Conservation (phyloP, 1,140 invertebrate species). For the Philotrypesis tridentata region DNA sequence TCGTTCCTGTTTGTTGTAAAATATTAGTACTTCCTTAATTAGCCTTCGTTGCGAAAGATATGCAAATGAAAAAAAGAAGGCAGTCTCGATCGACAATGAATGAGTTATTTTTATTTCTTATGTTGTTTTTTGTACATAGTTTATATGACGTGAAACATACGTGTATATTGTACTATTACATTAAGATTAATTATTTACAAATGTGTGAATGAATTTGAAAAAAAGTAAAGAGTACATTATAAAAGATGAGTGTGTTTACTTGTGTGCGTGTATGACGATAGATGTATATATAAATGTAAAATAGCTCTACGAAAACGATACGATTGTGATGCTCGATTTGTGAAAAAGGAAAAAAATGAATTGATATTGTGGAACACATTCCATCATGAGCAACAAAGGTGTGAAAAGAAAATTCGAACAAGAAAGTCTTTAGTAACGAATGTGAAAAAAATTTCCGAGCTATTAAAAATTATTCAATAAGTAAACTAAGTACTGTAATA, state of each 20-base stretch:
- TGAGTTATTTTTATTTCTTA: constrained; percentile 55
- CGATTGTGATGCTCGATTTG: constrained; percentile 52
- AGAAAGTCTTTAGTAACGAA: constrained; percentile 17
- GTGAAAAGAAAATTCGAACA: constrained; percentile 29
- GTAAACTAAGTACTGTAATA: constrained; percentile 44
- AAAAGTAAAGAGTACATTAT: constrained; percentile 57
- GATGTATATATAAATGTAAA: constrained; percentile 65
- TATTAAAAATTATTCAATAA: constrained; percentile 40
- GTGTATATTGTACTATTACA: constrained; percentile 51
- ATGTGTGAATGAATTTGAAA: constrained; percentile 52
- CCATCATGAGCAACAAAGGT: constrained; percentile 45
- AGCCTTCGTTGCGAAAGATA: constrained; percentile 26
- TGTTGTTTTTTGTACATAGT: constrained; percentile 69
- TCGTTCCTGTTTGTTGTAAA: constrained; percentile 51
- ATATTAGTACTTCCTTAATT: constrained; percentile 44
- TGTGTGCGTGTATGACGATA: constrained; percentile 52
- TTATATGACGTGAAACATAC: constrained; percentile 56
- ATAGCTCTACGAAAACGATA: constrained; percentile 58
- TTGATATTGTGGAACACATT: constrained; percentile 49
- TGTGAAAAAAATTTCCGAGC: constrained; percentile 18
- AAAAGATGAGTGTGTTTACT: constrained; percentile 57
- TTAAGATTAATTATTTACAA: constrained; percentile 55
- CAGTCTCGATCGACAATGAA: constrained; percentile 38
- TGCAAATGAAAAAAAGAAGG: constrained; percentile 25
- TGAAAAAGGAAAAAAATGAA: constrained; percentile 28